Evolutionary conservation across 2,888 invertebrate genomes (phyloP), one percentile per base, ranked within the genome.

Genomic region (Agrochola litura): DNA sequence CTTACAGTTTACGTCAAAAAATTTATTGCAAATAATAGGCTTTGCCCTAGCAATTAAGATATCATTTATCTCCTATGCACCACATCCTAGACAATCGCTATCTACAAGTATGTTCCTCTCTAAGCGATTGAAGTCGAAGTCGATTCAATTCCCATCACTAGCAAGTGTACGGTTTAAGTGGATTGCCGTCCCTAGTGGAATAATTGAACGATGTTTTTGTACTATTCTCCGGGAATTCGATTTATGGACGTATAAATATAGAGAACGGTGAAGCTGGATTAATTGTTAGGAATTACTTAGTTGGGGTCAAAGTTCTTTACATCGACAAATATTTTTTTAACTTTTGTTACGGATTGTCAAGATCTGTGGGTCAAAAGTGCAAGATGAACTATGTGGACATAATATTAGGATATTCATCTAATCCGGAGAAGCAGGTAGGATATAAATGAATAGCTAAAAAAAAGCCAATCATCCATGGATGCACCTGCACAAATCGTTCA

Each of bases 181-280:
- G 94, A 94, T 94, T 92, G 93, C 91, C 83, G 89, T 90, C 89
- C 92, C 90, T 89, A 86, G 77, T 90, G 88, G 92, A 91, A 91
- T 93, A 93, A 94, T 93, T 93, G 91, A 92, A 91, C 91, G 89
- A 90, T 89, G 91, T 91, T 92, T 90, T 90, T 89, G 86, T 86
- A 85, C 78, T 82, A 85, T 85, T 85, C 79, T 77, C 78, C 56
- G 78, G 78, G 83, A 83, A 78, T 81, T 82, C 77, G 79, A 85
- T 89, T 89, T 89, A 88, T 87, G 77, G 76, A 70, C 81, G 70
- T 79, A 83, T 88, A 77, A 80, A 83, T 68, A 81, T 72, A 65
- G 71, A 76, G 78, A 76, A 80, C 25, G 67, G 54, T 73, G 58
- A 76, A 76, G 75, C 52, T 73, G 56, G 70, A 88, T 79, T 79